These are phyloP conservation scores for Hirtodrosophila confusa DNA, from an alignment of 2,888 invertebrate genomes.

Conservation along the genomic window DNA sequence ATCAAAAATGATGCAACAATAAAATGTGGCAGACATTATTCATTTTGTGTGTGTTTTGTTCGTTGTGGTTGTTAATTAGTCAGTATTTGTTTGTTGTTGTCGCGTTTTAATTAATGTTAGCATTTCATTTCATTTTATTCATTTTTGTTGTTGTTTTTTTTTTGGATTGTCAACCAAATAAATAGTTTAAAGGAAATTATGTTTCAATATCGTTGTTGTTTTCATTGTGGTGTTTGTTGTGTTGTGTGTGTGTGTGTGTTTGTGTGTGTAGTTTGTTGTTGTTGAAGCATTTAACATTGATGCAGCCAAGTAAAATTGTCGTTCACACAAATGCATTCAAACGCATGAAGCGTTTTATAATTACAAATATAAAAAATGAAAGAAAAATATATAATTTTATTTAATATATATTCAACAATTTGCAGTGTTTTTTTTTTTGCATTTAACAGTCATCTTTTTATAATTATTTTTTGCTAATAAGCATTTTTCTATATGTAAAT, in stretches of 20 bases:
- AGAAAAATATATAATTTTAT: slow-evolving; percentile 31
- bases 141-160: slow-evolving; percentile 10
- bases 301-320: slow-evolving; percentile 58
- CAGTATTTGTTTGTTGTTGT: slow-evolving; percentile 46
- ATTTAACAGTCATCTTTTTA: too few relatives aligned
- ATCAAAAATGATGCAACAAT: slow-evolving; percentile 3
- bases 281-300: slow-evolving; percentile 55
- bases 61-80: slow-evolving; percentile 60
- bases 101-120: slow-evolving; percentile 57
- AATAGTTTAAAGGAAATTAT: slow-evolving; percentile 1
- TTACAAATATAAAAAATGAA: slow-evolving; percentile 27
- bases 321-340: slow-evolving; percentile 50
- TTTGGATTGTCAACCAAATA: slow-evolving; percentile 3
- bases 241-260: slow-evolving; percentile 10
- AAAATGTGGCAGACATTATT: slow-evolving; percentile 21
- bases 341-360: slow-evolving; percentile 36
- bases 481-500: too few relatives aligned
- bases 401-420: neutral
- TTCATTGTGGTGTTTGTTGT: slow-evolving; percentile 25
- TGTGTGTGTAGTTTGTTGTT: slow-evolving; percentile 36
- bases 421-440: neutral
- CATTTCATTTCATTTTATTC: slow-evolving; percentile 43
- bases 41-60: slow-evolving; percentile 43
- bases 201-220: slow-evolving; percentile 33
- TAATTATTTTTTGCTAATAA: neutral